Evolutionary conservation across 2,797 vertebrate genomes (phyloP).

Genomic region (Avahi laniger): DNA sequence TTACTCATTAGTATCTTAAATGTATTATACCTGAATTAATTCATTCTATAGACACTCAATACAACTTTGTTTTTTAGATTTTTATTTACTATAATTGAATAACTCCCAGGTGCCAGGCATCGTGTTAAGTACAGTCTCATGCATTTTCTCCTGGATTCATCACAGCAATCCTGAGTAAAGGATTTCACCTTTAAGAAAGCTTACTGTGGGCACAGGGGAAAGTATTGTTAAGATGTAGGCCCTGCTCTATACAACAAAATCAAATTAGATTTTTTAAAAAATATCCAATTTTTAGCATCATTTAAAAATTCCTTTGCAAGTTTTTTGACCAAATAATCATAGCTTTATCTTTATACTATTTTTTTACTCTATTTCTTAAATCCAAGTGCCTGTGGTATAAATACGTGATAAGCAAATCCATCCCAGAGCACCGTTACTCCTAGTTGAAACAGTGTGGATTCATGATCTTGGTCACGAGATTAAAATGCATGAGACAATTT

Average conservation of each 20-base stretch:
- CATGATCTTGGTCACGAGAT: not conserved
- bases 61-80: not conserved
- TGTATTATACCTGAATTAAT: not conserved
- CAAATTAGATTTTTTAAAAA: not conserved
- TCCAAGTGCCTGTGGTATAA: not conserved
- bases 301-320: not conserved
- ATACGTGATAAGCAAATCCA: not conserved
- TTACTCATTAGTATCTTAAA: not conserved
- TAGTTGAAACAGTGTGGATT: not conserved
- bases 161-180: not conserved
- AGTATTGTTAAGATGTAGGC: not conserved
- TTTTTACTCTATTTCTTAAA: slow-evolving; percentile 13
- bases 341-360: not conserved
- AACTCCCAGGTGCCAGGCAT: not conserved
- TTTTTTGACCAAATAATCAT: slow-evolving; percentile 8
- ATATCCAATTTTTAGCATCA: not conserved
- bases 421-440: not conserved
- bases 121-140: not conserved
- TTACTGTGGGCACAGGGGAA: not conserved
- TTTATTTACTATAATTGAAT: not conserved
- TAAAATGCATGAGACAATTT: not conserved
- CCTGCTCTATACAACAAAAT: not conserved
- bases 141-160: not conserved
- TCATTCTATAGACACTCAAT: not conserved
- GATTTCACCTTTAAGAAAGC: not conserved